These are phyloP conservation scores for Myotis lucifugus DNA, from an alignment of 2,113 vertebrate species.

Conservation along the genomic window DNA sequence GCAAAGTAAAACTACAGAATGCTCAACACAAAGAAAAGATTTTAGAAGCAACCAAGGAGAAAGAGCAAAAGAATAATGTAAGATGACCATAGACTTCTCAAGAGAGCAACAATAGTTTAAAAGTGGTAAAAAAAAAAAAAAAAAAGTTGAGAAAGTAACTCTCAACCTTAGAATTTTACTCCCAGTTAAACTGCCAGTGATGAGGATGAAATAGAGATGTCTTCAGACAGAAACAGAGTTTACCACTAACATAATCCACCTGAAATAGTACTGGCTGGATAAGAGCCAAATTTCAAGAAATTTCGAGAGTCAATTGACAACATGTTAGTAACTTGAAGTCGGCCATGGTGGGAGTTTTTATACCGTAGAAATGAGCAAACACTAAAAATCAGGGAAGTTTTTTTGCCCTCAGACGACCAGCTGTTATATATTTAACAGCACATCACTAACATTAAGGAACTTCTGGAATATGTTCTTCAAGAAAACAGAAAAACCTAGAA, in stretches of 20 bases:
- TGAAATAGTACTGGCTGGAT: background rate
- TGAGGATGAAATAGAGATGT: slow-evolving; percentile 4
- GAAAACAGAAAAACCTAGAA: background rate
- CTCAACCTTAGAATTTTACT: background rate
- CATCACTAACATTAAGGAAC: background rate
- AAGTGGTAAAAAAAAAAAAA: background rate
- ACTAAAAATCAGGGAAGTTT: background rate
- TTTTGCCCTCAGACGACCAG: background rate
- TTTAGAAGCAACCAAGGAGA: background rate
- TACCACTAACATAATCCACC: background rate
- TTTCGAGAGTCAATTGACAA: background rate
- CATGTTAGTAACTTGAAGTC: background rate
- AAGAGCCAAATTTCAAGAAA: slow-evolving; percentile 10
- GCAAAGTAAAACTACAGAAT: background rate
- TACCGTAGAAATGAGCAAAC: background rate
- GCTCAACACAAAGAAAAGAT: background rate
- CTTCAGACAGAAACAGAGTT: background rate
- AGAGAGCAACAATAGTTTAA: background rate
- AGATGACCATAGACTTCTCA: background rate
- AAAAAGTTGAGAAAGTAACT: background rate
- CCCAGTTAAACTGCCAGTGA: slow-evolving; percentile 7
- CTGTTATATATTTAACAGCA: background rate
- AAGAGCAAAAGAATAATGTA: slow-evolving; percentile 12
- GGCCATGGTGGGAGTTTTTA: background rate
- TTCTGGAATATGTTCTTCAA: background rate